Percentiles rank a stretch among this genome's conserved stretches.
These are phyloP conservation scores for Helicoverpa assulta DNA, from an alignment of 2,888 invertebrate genomes.

Conservation along the genomic window DNA sequence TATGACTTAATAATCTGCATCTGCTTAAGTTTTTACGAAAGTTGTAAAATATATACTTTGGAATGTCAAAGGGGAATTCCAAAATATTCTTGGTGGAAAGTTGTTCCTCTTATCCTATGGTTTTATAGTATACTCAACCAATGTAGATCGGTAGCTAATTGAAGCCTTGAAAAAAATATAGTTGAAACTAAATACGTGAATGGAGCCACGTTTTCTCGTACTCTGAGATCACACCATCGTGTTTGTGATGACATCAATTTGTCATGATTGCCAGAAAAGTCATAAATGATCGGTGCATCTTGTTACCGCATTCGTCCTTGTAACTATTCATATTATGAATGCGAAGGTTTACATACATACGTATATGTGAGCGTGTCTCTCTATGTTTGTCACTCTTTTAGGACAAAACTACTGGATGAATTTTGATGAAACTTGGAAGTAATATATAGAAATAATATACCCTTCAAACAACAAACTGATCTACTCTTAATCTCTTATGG, in stretches of 20 bases:
- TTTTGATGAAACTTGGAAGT: too few species aligned
- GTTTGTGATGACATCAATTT: constrained; percentile 10
- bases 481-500: too few species aligned
- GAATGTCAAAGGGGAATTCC: constrained; percentile 17
- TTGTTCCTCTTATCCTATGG: background rate
- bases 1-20: constrained; percentile 29
- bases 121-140: too few species aligned
- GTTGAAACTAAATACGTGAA: background rate
- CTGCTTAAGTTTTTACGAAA: background rate
- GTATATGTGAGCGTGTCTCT: too few species aligned
- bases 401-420: too few species aligned
- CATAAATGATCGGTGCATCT: background rate
- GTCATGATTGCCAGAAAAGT: background rate
- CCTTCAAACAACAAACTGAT: too few species aligned
- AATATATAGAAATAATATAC: too few species aligned
- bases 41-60: constrained; percentile 16
- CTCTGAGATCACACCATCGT: constrained; percentile 13
- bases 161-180: background rate
- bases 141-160: too few species aligned
- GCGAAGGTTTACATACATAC: too few species aligned
- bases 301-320: background rate
- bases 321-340: too few species aligned
- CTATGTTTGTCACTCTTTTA: too few species aligned
- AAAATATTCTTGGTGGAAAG: background rate
- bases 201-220: background rate